Conservation (phyloP, 2,113 vertebrate species). For the Heterochromis multidens region DNA sequence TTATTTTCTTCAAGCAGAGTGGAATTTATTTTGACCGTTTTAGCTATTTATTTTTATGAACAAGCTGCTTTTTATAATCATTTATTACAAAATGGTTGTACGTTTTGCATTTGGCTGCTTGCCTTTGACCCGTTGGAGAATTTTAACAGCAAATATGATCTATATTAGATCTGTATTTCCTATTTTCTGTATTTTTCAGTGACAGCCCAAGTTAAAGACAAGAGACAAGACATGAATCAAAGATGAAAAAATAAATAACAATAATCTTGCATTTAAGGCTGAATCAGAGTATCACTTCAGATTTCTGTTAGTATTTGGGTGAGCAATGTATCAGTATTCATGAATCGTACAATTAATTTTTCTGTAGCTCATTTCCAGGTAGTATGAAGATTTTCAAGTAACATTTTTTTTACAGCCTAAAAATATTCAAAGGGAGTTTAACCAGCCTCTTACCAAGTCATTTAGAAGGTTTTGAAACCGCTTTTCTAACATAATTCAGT, state of each 20-base stretch:
- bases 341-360: not conserved
- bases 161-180: not conserved
- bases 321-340: not conserved
- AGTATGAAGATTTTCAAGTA: not conserved
- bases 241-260: too few species aligned
- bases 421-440: slow-evolving; percentile 2
- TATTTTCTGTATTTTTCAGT: too few species aligned
- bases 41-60: not conserved
- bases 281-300: not conserved
- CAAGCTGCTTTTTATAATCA: not conserved
- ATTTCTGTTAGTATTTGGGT: not conserved
- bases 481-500: slow-evolving; percentile 27
- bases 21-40: not conserved
- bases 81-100: not conserved
- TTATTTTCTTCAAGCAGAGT: not conserved
- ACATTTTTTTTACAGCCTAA: not conserved
- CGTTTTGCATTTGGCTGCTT: not conserved
- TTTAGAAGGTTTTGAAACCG: slow-evolving; percentile 3
- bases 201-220: too few species aligned
- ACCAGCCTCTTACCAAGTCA: slow-evolving; percentile 9
- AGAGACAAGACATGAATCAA: too few species aligned
- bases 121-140: not conserved
- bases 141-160: not conserved
- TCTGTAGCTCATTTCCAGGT: not conserved
- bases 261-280: too few species aligned